Evolutionary conservation across 2,888 invertebrate species (phyloP).

Genomic region (Cephus runcator): DNA sequence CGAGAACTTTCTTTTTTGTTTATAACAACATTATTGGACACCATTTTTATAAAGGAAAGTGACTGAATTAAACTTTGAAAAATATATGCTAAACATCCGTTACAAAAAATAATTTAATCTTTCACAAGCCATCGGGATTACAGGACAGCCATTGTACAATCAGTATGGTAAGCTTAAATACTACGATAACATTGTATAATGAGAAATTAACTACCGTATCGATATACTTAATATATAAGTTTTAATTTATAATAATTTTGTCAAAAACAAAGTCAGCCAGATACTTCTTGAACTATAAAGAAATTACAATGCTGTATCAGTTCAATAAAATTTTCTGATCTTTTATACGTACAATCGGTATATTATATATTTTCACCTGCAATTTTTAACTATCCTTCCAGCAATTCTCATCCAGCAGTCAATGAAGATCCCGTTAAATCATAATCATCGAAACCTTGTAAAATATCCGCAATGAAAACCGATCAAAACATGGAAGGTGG

Average conservation of each 20-base stretch:
- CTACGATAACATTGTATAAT: not conserved
- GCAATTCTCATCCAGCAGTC: not conserved
- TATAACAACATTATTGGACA: not conserved
- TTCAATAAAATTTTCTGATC: too few species aligned
- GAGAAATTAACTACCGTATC: not conserved
- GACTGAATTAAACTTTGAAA: not conserved
- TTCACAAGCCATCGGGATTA: not conserved
- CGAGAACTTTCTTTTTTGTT: not conserved
- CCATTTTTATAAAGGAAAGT: not conserved
- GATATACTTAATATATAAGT: too few species aligned
- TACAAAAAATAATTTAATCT: not conserved
- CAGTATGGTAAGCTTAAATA: not conserved
- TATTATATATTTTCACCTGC: not conserved
- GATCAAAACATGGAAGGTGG: slow-evolving; percentile 28
- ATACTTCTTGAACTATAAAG: too few species aligned
- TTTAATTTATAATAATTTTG: too few species aligned
- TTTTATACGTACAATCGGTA: not conserved
- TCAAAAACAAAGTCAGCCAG: too few species aligned
- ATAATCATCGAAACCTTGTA: not conserved
- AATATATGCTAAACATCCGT: not conserved
- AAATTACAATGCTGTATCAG: too few species aligned
- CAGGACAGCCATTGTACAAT: not conserved
- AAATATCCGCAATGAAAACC: slow-evolving; percentile 22
- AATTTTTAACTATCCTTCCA: not conserved
- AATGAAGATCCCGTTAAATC: not conserved